phyloP scores from a whole-genome alignment of 92 coral and sea anemone species.

The Phymanthus crucifer region DNA sequence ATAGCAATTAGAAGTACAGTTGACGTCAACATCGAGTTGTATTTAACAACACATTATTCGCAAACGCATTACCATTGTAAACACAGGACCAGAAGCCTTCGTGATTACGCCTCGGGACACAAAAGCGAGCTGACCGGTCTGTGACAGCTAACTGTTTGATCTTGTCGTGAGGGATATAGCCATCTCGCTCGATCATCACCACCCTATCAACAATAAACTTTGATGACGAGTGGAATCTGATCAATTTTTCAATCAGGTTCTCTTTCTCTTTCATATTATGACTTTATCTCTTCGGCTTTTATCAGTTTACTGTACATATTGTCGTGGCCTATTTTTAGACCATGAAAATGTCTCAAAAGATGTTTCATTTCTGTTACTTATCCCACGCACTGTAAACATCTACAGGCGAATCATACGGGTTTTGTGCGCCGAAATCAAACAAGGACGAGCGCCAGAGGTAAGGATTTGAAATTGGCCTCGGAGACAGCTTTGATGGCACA shows the following conservation, averaged over 20 bases:
- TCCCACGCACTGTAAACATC: slow-evolving; percentile 25
- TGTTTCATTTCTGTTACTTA: not conserved
- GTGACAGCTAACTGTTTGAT: slow-evolving; percentile 26
- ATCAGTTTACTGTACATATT: not conserved
- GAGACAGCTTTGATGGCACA: not conserved
- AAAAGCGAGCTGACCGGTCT: slow-evolving; percentile 20
- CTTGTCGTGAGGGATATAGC: not conserved
- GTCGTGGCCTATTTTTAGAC: not conserved
- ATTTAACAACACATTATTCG: slow-evolving; percentile 20
- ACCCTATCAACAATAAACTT: not conserved
- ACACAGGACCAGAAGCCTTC: slow-evolving; percentile 19
- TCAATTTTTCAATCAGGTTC: not conserved
- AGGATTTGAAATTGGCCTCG: not conserved
- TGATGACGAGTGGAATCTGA: slow-evolving; percentile 10
- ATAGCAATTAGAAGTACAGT: slow-evolving; percentile 20
- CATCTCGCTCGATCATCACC: not conserved
- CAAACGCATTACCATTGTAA: slow-evolving; percentile 33
- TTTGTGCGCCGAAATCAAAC: not conserved
- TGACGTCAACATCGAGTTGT: slow-evolving; percentile 32
- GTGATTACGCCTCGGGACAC: slow-evolving; percentile 8
- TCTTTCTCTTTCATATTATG: not conserved
- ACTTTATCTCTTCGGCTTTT: not conserved
- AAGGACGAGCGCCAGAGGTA: not conserved
- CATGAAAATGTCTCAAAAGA: not conserved
- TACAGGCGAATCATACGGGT: not conserved